These are phyloP conservation scores for Pseudochirops corinnae DNA, from an alignment of 2,797 vertebrate genomes.

Conservation along the genomic window DNA sequence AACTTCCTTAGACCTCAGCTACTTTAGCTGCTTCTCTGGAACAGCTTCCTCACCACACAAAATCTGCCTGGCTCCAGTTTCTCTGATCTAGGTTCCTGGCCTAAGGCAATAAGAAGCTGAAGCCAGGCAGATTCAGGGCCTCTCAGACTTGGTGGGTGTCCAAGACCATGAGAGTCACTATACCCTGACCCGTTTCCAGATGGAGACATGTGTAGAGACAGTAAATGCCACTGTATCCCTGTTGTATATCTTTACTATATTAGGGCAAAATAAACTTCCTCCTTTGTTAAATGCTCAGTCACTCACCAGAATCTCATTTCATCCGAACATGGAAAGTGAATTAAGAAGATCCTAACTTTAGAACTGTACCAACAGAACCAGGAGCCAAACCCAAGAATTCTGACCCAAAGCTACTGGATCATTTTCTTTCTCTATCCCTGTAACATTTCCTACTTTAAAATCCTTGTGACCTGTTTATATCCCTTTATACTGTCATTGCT, in stretches of 20 bases:
- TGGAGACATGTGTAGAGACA: not conserved
- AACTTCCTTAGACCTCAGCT: not conserved
- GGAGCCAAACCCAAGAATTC: not conserved
- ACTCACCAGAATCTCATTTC: not conserved
- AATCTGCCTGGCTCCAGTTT: not conserved
- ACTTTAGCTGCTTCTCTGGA: not conserved
- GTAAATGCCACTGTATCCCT: not conserved
- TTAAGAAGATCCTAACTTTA: not conserved
- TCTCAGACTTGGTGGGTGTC: not conserved
- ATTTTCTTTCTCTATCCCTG: not conserved
- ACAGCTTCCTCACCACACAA: not conserved
- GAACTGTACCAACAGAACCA: not conserved
- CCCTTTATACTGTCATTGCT: not conserved
- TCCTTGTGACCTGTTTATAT: not conserved
- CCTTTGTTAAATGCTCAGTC: not conserved
- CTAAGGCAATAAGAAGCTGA: not conserved
- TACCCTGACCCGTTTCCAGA: not conserved
- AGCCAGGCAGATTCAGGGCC: not conserved
- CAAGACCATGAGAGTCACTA: not conserved
- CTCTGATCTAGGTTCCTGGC: not conserved
- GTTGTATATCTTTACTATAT: not conserved
- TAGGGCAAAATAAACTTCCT: not conserved
- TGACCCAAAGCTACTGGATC: not conserved
- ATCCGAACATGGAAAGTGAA: not conserved
- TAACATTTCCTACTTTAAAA: not conserved